A percentile compares a stretch with the other conserved stretches of the same genome.
Evolutionary conservation across 2,113 vertebrate genomes (phyloP).

Genomic region (Takifugu bimaculatus): DNA sequence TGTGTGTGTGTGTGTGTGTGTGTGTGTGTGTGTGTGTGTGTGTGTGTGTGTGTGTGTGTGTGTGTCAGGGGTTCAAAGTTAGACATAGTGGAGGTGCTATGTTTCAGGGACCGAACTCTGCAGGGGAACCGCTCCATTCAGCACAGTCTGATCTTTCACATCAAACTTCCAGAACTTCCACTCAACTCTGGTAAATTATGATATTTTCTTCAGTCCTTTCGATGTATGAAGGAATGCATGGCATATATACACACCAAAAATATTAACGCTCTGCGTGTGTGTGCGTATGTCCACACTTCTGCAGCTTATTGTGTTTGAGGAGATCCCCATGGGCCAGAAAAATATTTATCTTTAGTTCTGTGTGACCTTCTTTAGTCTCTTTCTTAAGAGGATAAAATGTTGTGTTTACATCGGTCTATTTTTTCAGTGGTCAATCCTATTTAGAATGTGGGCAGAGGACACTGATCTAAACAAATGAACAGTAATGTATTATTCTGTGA

Average conservation of each 20-base stretch:
- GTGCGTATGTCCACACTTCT: too few species aligned
- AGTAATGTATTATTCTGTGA: too few species aligned
- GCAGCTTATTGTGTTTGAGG: too few species aligned
- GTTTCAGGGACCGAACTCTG: constrained; percentile 90
- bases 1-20: constrained; percentile 27
- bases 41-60: constrained; percentile 22
- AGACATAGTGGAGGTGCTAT: constrained; percentile 84
- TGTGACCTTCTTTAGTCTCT: too few species aligned
- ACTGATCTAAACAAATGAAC: too few species aligned
- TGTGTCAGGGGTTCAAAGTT: constrained; percentile 78
- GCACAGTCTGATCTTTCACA: constrained; percentile 89
- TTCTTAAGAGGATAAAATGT: too few species aligned
- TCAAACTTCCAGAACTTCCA: constrained; percentile 80
- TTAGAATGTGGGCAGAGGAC: too few species aligned
- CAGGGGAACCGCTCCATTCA: constrained; percentile 84
- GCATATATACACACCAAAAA: background rate
- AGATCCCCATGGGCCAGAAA: too few species aligned
- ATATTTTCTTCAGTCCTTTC: background rate
- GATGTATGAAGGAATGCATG: background rate
- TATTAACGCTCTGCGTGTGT: too few species aligned
- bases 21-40: constrained; percentile 27
- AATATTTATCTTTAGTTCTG: too few species aligned
- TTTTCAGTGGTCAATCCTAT: too few species aligned
- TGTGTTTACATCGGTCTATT: too few species aligned
- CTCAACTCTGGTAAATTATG: constrained; percentile 76